Evolutionary conservation across 2,797 vertebrate species (phyloP).

Genomic region (Molossus molossus): DNA sequence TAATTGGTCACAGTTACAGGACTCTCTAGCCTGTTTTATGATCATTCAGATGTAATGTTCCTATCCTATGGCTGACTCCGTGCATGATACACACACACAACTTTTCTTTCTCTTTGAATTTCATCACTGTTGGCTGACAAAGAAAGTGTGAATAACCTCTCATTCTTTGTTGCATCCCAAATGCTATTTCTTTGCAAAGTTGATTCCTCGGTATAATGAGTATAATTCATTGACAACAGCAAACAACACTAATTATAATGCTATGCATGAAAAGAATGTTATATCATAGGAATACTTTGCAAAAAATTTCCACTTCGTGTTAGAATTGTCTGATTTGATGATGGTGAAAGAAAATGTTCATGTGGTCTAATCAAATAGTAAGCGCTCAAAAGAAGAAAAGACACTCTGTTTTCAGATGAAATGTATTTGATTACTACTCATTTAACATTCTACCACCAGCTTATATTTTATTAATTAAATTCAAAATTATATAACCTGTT

Average conservation of each 20-base stretch:
- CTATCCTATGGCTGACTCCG: not conserved
- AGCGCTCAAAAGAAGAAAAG: slow-evolving; percentile 18
- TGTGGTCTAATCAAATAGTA: slow-evolving; percentile 37
- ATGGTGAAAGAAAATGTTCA: slow-evolving; percentile 34
- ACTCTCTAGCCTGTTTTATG: not conserved
- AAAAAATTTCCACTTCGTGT: slow-evolving; percentile 22
- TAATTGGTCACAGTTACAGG: not conserved
- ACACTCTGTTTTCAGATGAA: slow-evolving; percentile 42
- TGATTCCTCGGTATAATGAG: not conserved
- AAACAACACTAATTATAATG: not conserved
- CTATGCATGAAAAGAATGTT: not conserved
- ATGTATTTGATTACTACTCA: slow-evolving; percentile 1
- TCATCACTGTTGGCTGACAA: not conserved
- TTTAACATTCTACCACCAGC: not conserved
- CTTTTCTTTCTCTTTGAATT: not conserved
- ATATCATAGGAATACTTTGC: not conserved
- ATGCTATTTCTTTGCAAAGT: slow-evolving; percentile 53
- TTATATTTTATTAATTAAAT: slow-evolving; percentile 62
- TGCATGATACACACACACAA: not conserved
- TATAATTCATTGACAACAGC: not conserved
- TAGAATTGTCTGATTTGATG: slow-evolving; percentile 33
- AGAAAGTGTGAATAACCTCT: not conserved
- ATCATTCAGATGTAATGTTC: not conserved
- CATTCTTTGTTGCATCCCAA: not conserved
- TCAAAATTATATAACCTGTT: slow-evolving; percentile 44